A percentile compares a stretch with the other conserved stretches of the same genome.
These are phyloP conservation scores for Raphicerus campestris DNA, from an alignment of 2,113 vertebrate genomes.

Conservation along the genomic window DNA sequence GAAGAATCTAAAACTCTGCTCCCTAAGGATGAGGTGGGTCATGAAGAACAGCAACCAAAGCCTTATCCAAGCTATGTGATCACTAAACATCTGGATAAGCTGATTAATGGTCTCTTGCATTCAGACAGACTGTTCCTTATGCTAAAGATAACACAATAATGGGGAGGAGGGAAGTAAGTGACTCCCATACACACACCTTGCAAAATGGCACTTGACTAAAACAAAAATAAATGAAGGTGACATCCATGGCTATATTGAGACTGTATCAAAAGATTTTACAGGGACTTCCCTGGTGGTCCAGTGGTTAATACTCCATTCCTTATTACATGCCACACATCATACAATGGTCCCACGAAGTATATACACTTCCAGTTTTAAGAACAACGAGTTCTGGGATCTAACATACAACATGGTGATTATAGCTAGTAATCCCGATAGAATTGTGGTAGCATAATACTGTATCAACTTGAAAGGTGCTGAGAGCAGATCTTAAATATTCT, in stretches of 20 bases:
- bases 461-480: not conserved
- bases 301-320: not conserved
- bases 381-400: not conserved
- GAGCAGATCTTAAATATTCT: not conserved
- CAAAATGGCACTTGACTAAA: not conserved
- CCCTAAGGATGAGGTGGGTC: not conserved
- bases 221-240: not conserved
- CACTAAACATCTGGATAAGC: not conserved
- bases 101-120: slow-evolving; percentile 4
- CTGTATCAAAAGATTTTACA: not conserved
- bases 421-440: not conserved
- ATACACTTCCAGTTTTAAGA: not conserved
- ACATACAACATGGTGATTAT: not conserved
- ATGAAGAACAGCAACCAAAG: not conserved
- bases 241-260: not conserved
- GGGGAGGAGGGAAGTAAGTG: not conserved
- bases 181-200: not conserved
- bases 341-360: not conserved
- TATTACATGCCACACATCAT: not conserved
- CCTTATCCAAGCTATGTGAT: not conserved
- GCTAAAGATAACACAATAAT: not conserved
- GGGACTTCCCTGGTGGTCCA: not conserved
- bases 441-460: not conserved
- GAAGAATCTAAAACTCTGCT: not conserved
- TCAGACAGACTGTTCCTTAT: not conserved